phyloP scores from a whole-genome alignment of 1,140 invertebrate genomes.

The Linepithema humile region DNA sequence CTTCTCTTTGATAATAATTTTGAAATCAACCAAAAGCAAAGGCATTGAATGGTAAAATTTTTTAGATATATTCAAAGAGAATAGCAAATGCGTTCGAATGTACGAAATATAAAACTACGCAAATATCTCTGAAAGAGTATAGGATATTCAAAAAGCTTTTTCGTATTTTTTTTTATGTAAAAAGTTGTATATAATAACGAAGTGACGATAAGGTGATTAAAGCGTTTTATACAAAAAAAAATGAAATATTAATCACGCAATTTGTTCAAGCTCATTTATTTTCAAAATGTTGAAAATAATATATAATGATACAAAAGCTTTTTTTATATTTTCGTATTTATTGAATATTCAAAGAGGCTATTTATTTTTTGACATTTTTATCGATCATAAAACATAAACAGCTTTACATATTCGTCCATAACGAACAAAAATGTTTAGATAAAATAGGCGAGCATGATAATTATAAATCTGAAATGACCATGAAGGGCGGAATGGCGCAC shows the following conservation, averaged over 20 bases:
- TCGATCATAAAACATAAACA: no score
- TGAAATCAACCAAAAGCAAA: not conserved
- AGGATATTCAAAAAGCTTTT: not conserved
- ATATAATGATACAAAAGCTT: not conserved
- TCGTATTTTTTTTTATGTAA: not conserved
- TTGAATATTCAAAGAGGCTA: not conserved
- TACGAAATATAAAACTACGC: not conserved
- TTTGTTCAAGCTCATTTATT: not conserved
- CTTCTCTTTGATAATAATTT: constrained; percentile 2
- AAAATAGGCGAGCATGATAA: no score
- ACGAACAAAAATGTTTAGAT: no score
- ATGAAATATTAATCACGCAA: not conserved
- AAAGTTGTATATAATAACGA: not conserved
- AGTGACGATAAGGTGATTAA: not conserved
- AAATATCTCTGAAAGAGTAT: not conserved
- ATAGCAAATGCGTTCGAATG: not conserved
- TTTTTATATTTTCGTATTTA: not conserved
- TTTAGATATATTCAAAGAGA: not conserved
- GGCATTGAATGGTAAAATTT: not conserved
- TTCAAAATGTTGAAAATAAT: not conserved
- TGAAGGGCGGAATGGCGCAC: not conserved
- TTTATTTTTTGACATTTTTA: no score
- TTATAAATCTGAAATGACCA: not conserved
- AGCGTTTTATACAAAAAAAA: not conserved
- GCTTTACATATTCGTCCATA: no score